Evolutionary conservation across 2,113 vertebrate species (phyloP).

Genomic region (Xenus cinereus): DNA sequence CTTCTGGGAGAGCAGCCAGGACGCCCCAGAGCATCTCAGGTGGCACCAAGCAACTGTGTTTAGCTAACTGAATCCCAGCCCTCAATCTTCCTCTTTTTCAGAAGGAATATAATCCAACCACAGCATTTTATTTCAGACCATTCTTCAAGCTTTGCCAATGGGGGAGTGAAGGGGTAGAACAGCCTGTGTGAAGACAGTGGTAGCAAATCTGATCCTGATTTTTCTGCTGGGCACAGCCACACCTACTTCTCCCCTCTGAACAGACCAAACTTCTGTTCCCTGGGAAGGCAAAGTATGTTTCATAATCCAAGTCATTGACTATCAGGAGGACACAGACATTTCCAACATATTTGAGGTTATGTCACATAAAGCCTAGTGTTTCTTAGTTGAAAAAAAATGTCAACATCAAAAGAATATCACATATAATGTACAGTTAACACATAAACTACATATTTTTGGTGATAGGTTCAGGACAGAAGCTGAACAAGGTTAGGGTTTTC

Average conservation of each 20-base stretch:
- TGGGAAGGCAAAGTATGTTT: neutral
- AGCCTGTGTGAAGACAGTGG: neutral
- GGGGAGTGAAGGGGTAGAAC: neutral
- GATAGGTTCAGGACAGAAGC: neutral
- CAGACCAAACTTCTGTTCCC: neutral
- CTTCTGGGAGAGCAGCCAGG: neutral
- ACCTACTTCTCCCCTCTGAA: neutral
- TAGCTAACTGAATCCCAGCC: neutral
- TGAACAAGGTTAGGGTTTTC: neutral
- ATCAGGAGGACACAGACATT: neutral
- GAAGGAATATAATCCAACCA: neutral
- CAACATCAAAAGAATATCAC: neutral
- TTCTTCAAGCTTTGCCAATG: neutral
- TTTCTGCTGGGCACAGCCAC: neutral
- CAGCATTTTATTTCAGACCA: neutral
- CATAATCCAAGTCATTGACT: neutral
- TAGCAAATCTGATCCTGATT: accelerated
- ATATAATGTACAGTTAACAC: neutral
- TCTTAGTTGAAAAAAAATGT: neutral
- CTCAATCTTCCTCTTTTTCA: neutral
- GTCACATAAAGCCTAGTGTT: neutral
- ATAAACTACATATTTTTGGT: neutral
- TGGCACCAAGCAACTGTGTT: neutral
- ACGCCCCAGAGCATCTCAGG: neutral
- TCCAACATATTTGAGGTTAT: neutral